Base-by-base conservation (phyloP, 2,797 vertebrate genomes). In the Melanotaenia parkinsoni region DNA sequence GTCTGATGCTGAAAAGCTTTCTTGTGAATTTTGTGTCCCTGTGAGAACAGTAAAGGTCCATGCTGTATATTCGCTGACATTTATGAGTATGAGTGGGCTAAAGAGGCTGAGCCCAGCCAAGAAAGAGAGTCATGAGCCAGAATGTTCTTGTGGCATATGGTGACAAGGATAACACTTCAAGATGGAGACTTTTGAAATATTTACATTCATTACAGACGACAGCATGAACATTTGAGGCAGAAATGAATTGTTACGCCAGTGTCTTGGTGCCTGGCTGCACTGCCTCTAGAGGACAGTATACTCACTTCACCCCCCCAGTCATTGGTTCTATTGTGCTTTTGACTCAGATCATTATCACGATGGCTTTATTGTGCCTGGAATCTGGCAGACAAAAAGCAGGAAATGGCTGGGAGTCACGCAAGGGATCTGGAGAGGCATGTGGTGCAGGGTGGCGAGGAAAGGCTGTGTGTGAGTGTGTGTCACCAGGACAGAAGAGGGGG, bases 311-410 rank as follows among this genome's bases (percentile, higher is more conserved):
- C 88, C 84, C 82, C 83, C 76, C 80, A 87, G 81, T 90, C 85
- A 84, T 84, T 86, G 91, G 84, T 79, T 81, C 88, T 86, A 91
- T 93, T 93, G 92, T 94, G 91, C 86, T 82, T 87, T 88, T 90
- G 85, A 88, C 84, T 92, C 82, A 91, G 91, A 93, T 94, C 88
- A 74, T 85, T 93, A 94, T 94, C 91, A 88, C 76, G 67, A 89
- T 84, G 87, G 85, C 86, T 91, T 92, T 88, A 93, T 93, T 92
- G 90, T 91, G 91, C 84, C 84, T 88, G 92, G 91, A 93, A 92
- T 92, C 88, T 87, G 81, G 89, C 85, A 93, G 89, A 93, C 92
- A 94, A 95, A 93, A 93, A 93, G 93, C 93, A 94, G 94, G 93
- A 94, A 94, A 94, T 92, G 88, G 86, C 89, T 73, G 84, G 83